Percentiles rank a stretch among this genome's conserved stretches.
Conservation (phyloP, 2,888 invertebrate species). For the Tethea ocularis region DNA sequence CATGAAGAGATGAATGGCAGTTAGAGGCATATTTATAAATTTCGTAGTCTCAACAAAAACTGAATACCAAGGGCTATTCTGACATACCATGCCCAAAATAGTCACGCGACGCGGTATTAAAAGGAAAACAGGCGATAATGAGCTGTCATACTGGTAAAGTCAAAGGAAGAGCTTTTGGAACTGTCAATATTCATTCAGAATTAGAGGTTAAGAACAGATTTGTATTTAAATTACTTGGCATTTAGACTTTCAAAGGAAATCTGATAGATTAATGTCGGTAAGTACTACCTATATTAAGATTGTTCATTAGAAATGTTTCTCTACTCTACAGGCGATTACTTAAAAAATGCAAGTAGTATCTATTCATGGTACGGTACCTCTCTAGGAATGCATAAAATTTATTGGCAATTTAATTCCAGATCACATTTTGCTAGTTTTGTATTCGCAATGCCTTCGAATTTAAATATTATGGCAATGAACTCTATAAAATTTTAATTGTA, state of each 20-base stretch:
- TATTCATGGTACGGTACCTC: too few species aligned
- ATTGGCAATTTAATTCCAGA: constrained; percentile 14
- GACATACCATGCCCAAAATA: constrained; percentile 44
- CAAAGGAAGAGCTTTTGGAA: constrained; percentile 21
- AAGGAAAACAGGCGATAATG: constrained; percentile 34
- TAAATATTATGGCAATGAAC: constrained; percentile 18
- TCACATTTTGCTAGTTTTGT: constrained; percentile 2
- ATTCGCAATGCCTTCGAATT: not conserved
- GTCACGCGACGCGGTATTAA: constrained; percentile 22
- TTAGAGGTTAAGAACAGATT: not conserved
- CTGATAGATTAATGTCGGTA: not conserved
- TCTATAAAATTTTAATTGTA: constrained; percentile 24
- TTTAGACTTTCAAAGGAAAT: not conserved
- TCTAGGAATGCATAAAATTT: constrained; percentile 17
- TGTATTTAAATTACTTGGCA: not conserved
- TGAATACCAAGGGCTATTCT: constrained; percentile 23
- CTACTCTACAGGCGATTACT: too few species aligned
- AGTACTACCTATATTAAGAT: too few species aligned
- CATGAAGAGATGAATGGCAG: constrained; percentile 18
- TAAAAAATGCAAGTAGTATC: too few species aligned
- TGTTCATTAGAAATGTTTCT: too few species aligned
- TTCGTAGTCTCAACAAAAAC: constrained; percentile 38
- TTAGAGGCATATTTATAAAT: constrained; percentile 28
- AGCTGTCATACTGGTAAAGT: constrained; percentile 26
- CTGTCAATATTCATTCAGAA: constrained; percentile 12